These are phyloP conservation scores for Hippoglossus hippoglossus DNA, from an alignment of 2,797 vertebrate species.

Conservation along the genomic window DNA sequence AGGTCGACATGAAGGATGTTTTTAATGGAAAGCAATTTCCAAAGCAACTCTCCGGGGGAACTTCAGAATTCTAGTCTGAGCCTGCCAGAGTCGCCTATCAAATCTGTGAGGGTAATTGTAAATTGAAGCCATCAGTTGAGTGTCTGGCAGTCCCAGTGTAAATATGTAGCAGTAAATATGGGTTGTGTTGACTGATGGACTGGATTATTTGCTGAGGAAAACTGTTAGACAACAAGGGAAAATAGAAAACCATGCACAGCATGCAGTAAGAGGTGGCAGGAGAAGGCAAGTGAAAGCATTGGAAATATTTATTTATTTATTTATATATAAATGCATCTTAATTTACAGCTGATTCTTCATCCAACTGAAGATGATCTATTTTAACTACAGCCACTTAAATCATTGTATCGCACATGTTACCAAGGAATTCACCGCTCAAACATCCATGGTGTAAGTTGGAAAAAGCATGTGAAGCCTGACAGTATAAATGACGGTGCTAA, in stretches of 20 bases:
- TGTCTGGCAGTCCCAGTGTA: constrained; percentile 12
- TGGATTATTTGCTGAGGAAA: constrained; percentile 21
- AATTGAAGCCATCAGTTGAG: constrained; percentile 23
- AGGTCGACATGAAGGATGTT: constrained; percentile 39
- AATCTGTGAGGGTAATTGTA: constrained; percentile 27
- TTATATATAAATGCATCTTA: too few relatives aligned
- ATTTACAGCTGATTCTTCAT: not conserved
- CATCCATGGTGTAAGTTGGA: not conserved
- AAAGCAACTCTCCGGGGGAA: constrained; percentile 24
- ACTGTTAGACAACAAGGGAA: constrained; percentile 1
- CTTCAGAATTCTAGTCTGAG: constrained; percentile 30
- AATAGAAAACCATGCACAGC: constrained; percentile 8
- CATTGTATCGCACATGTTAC: too few relatives aligned
- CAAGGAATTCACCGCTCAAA: not conserved
- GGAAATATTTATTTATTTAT: not conserved
- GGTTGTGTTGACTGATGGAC: constrained; percentile 9
- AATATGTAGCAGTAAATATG: constrained; percentile 31
- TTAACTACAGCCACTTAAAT: not conserved
- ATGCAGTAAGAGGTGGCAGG: not conserved
- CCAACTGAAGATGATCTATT: not conserved
- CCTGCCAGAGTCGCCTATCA: constrained; percentile 44
- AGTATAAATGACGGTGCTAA: not conserved
- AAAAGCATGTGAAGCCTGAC: not conserved
- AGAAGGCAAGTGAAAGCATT: not conserved
- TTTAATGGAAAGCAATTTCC: constrained; percentile 56